phyloP scores from a whole-genome alignment of 2,797 vertebrate species.

The Chaetophractus vellerosus region DNA sequence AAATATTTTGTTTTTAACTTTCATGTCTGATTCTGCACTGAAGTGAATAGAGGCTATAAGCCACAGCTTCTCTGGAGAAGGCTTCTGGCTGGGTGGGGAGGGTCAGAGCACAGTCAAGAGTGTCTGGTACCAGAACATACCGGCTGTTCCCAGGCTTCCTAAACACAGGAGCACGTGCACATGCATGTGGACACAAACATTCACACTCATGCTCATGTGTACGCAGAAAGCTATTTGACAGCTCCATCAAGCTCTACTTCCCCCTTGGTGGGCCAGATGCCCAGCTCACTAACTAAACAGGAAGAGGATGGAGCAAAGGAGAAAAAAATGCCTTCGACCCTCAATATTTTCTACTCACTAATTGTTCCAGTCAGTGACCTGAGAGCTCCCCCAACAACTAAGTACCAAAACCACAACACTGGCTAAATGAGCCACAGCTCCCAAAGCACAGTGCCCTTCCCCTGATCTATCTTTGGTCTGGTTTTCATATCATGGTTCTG shows the following conservation, averaged over 20 bases:
- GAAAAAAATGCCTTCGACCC: constrained; percentile 4
- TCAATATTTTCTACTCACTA: constrained; percentile 50
- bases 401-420: constrained; percentile 15
- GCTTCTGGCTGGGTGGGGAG: constrained; percentile 61
- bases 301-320: constrained; percentile 80
- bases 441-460: no score
- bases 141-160: constrained; percentile 57
- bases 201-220: constrained; percentile 63
- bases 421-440: background rate
- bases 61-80: constrained; percentile 71
- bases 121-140: constrained; percentile 47
- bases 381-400: background rate
- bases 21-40: constrained; percentile 79
- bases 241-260: constrained; percentile 58
- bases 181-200: background rate
- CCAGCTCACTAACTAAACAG: constrained; percentile 57
- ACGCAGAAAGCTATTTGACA: constrained; percentile 55
- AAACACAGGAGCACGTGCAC: constrained; percentile 16
- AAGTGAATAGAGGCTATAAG: constrained; percentile 65
- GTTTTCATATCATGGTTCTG: background rate
- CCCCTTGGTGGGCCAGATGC: background rate
- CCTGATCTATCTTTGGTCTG: no score
- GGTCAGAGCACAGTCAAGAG: constrained; percentile 68
- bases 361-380: constrained; percentile 12
- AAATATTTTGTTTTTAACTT: constrained; percentile 92